Percentiles rank a stretch among this genome's conserved stretches.
phyloP scores from a whole-genome alignment of 2,113 vertebrate species.

The Aix galericulata region DNA sequence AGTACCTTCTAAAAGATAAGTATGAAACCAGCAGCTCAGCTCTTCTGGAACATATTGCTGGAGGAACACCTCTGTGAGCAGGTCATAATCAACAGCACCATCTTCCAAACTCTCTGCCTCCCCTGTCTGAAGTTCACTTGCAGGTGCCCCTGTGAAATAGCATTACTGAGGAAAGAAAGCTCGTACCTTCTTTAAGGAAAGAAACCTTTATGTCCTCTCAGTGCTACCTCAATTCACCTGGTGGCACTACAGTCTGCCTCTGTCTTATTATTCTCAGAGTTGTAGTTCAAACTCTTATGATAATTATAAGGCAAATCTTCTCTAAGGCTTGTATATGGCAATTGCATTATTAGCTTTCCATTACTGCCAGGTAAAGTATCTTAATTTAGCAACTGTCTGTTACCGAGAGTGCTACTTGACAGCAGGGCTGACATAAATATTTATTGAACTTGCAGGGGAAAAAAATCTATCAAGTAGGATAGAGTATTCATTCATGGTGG shows the following conservation, averaged over 20 bases:
- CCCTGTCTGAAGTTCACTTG: not conserved
- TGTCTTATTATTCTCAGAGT: not conserved
- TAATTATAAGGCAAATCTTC: slow-evolving; percentile 26
- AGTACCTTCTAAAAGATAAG: not conserved
- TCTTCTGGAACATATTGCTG: not conserved
- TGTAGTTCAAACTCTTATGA: not conserved
- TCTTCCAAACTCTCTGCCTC: not conserved
- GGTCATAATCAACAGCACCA: not conserved
- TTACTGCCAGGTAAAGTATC: slow-evolving; percentile 43
- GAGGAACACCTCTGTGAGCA: not conserved
- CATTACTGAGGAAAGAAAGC: not conserved
- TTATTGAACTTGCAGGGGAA: not conserved
- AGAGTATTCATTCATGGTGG: not conserved
- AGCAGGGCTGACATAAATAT: slow-evolving; percentile 27
- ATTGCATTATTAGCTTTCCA: slow-evolving; percentile 41
- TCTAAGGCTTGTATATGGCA: not conserved
- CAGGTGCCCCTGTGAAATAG: not conserved
- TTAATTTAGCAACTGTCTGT: slow-evolving; percentile 51
- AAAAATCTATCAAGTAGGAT: not conserved
- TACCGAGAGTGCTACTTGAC: slow-evolving; percentile 39
- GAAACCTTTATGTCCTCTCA: not conserved
- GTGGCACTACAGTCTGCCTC: not conserved
- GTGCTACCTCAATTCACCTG: not conserved
- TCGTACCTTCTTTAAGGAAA: not conserved
- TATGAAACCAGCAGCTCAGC: not conserved